A percentile compares a stretch with the other conserved stretches of the same genome.
Conservation (phyloP, 2,113 vertebrate genomes). For the Trichomycterus rosablanca region DNA sequence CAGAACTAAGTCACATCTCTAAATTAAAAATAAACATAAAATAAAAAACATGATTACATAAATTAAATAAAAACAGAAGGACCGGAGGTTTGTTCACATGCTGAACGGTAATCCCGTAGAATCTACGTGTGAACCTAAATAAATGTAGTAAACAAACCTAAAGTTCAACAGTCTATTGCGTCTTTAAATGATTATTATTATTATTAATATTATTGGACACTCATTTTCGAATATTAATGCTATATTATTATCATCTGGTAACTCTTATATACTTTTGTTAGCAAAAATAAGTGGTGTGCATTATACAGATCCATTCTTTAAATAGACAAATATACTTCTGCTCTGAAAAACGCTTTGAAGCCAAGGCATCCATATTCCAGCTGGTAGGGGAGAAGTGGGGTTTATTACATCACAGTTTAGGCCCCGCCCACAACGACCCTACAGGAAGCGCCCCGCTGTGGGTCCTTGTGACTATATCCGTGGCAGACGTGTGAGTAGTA, state of each 20-base stretch:
- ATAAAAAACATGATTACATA: neutral
- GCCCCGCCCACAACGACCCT: slow-evolving; percentile 6
- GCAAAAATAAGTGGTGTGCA: slow-evolving; percentile 67
- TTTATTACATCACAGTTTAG: slow-evolving; percentile 30
- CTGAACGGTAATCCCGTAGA: slow-evolving; percentile 22
- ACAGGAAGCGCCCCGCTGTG: slow-evolving; percentile 8
- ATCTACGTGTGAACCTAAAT: slow-evolving; percentile 25
- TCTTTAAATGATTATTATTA: slow-evolving; percentile 47
- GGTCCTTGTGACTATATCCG: slow-evolving; percentile 39
- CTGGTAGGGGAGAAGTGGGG: neutral
- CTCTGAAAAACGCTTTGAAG: slow-evolving; percentile 70
- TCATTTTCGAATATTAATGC: slow-evolving; percentile 30
- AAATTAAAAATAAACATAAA: neutral
- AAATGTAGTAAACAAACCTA: slow-evolving; percentile 1
- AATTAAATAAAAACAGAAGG: slow-evolving; percentile 26
- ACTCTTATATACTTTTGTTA: slow-evolving; percentile 53
- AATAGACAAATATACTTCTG: slow-evolving; percentile 79
- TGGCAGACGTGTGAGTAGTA: slow-evolving; percentile 34
- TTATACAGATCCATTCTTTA: slow-evolving; percentile 61
- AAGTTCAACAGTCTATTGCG: slow-evolving; percentile 52
- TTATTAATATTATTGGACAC: slow-evolving; percentile 41
- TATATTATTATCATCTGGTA: slow-evolving; percentile 34
- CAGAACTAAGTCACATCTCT: too few species aligned
- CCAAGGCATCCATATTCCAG: slow-evolving; percentile 50
- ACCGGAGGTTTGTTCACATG: slow-evolving; percentile 35